Conservation (phyloP, 2,888 invertebrate species). For the Ichneumoninae sp. region DNA sequence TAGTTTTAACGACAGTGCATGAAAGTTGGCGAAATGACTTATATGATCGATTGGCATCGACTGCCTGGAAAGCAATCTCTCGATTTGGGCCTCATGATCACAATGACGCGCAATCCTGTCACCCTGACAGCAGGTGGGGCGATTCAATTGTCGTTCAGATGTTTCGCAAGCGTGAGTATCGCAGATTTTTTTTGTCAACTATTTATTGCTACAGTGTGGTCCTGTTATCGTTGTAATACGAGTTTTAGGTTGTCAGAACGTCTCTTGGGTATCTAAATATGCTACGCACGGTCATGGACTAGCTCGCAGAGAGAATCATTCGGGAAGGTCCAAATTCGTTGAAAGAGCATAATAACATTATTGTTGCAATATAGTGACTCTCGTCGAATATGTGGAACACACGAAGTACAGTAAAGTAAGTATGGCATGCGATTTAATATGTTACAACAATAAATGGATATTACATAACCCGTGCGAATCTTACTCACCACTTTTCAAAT, state of each 20-base stretch:
- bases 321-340: neutral
- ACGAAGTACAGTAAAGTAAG: neutral
- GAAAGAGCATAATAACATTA: neutral
- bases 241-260: conserved; percentile 31
- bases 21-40: conserved; percentile 73
- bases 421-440: neutral
- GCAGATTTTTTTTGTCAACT: neutral
- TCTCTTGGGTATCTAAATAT: conserved; percentile 20
- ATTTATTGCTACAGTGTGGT: neutral
- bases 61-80: conserved; percentile 52
- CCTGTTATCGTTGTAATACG: neutral
- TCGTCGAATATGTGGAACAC: neutral
- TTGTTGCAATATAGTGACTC: neutral
- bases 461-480: neutral
- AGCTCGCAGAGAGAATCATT: no score
- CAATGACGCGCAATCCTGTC: conserved; percentile 41
- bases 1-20: conserved; percentile 66
- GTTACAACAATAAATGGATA: neutral
- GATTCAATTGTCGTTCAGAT: conserved; percentile 56
- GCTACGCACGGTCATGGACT: conserved; percentile 29
- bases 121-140: conserved; percentile 69
- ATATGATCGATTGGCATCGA: conserved; percentile 68
- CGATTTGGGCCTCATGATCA: conserved; percentile 58
- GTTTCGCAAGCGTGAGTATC: conserved; percentile 40
- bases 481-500: neutral